Percentiles rank a stretch among this genome's conserved stretches.
phyloP scores from a whole-genome alignment of 2,113 vertebrate genomes.

The Gadus macrocephalus region DNA sequence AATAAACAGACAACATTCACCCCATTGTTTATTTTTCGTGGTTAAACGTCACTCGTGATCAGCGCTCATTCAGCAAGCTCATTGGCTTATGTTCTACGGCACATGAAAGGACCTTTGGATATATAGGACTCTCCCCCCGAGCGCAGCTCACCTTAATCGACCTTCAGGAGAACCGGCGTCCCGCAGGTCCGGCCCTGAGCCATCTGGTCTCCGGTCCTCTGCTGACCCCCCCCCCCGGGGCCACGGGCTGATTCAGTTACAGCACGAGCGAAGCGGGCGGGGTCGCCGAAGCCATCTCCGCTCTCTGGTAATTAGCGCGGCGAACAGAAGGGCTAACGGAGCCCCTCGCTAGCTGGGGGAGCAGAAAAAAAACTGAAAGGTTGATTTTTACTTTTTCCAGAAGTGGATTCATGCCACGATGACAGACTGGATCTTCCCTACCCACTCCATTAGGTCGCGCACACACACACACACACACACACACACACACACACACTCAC shows the following conservation, averaged over 20 bases:
- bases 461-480: slow-evolving; percentile 16
- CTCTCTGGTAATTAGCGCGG: slow-evolving; percentile 38
- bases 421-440: slow-evolving; percentile 34
- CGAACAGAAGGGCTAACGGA: slow-evolving; percentile 45
- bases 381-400: slow-evolving; percentile 21
- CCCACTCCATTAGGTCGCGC: slow-evolving; percentile 12
- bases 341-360: slow-evolving; percentile 15
- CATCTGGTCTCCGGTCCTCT: slow-evolving; percentile 43
- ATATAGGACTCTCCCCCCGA: slow-evolving; percentile 34
- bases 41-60: too few species aligned
- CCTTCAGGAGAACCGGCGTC: slow-evolving; percentile 39
- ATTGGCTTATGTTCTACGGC: background rate
- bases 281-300: slow-evolving; percentile 25
- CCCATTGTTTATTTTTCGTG: too few species aligned
- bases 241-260: slow-evolving; percentile 44
- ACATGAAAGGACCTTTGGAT: slow-evolving; percentile 3
- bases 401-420: slow-evolving; percentile 25
- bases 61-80: background rate
- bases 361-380: too few species aligned
- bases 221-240: slow-evolving; percentile 38
- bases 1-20: too few species aligned
- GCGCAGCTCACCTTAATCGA: slow-evolving; percentile 40
- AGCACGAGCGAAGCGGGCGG: slow-evolving; percentile 26
- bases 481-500: slow-evolving; percentile 13
- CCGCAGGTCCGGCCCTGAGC: slow-evolving; percentile 41